Evolutionary conservation across 2,797 vertebrate genomes (phyloP), one percentile per base, ranked within the genome.

Genomic region (Limosa lapponica): DNA sequence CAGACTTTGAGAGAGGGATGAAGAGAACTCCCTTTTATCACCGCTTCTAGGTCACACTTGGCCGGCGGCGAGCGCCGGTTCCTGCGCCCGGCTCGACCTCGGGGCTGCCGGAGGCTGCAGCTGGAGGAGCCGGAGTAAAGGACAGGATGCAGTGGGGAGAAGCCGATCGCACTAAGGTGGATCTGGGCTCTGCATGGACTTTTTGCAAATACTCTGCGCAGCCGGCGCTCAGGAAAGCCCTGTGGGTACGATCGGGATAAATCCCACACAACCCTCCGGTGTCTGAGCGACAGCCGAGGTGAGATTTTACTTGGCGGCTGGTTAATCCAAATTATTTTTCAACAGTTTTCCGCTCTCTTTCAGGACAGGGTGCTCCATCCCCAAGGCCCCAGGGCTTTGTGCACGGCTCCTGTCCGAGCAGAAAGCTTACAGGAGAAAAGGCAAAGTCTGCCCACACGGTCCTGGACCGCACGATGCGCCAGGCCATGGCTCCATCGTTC

Each of bases 121-220:
- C 77, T 64, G 62, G 0, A 1, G 27, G 30, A 92, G 67, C 46
- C 57, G 6, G 5, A 28, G 25, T 8, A 0, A 46, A 0, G 30
- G 27, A 6, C 1, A 8, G 0, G 32, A 11, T 22, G 16, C 44
- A 1, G 5, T 1, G 49, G 66, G 57, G 65, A 69, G 36, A 19
- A 70, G 71, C 1, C 2, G 3, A 25, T 1, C 52, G 3, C 51
- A 3, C 30, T 1, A 10, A 51, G 51, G 73, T 3, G 43, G 2
- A 8, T 0, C 11, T 2, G 71, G 4, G 74, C 59, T 57, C 1
- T 2, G 57, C 44, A 5, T 6, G 0, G 2, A 4, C 11, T 36
- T 70, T 37, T 4, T 32, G 54, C 67, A 24, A 27, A n/a, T 1
- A 32, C 25, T 0, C 51, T 0, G 30, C 3, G 9, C 58, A 61